Conservation (phyloP, 2,797 vertebrate genomes). For the Squalus acanthias region DNA sequence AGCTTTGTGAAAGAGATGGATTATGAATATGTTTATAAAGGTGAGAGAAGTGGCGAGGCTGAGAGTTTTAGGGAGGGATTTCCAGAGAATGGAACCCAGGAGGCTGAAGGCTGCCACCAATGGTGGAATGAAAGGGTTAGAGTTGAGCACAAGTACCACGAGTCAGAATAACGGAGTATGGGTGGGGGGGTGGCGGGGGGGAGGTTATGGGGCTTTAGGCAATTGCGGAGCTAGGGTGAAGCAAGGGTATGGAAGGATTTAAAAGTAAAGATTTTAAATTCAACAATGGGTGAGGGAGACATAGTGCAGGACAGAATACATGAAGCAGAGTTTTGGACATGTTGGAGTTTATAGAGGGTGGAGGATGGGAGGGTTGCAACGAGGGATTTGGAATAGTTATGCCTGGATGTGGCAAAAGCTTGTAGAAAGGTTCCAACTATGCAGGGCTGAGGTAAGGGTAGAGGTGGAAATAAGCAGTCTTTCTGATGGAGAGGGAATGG, state of each 20-base stretch:
- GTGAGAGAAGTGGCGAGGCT: too few species aligned
- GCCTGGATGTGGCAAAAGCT: not conserved
- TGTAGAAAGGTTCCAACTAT: not conserved
- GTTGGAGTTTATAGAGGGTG: not conserved
- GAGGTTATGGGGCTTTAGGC: too few species aligned
- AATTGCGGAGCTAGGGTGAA: not conserved
- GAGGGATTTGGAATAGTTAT: not conserved
- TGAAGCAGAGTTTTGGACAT: not conserved
- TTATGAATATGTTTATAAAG: not conserved
- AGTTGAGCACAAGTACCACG: too few species aligned
- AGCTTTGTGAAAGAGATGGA: not conserved
- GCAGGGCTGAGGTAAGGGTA: not conserved
- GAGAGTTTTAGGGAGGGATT: not conserved
- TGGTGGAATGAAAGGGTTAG: not conserved
- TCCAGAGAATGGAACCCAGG: not conserved
- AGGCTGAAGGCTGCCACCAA: not conserved
- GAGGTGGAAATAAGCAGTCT: not conserved
- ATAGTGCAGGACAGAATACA: not conserved
- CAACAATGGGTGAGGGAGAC: not conserved
- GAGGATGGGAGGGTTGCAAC: not conserved
- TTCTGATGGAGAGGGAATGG: not conserved
- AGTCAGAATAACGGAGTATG: not conserved
- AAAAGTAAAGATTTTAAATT: not conserved
- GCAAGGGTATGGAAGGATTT: not conserved
- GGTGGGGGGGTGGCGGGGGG: too few species aligned